Conservation (phyloP, 2,797 vertebrate species). For the Mus caroli region DNA sequence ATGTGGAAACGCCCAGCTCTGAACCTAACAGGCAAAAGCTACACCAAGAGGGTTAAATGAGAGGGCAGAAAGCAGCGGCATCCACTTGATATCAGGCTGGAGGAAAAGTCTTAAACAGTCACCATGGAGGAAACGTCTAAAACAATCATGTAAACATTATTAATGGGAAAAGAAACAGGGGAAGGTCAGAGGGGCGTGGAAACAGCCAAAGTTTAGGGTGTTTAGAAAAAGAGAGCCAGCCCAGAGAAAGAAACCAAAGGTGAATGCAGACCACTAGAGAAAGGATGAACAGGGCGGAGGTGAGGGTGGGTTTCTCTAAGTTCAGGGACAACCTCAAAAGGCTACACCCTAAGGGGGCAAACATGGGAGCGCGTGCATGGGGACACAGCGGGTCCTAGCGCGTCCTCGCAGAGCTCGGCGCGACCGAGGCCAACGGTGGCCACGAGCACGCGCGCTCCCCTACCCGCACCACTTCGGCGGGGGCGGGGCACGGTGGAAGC, state of each 20-base stretch:
- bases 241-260: neutral
- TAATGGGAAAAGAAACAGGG: neutral
- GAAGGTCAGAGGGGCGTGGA: neutral
- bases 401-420: neutral
- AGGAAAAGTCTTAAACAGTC: neutral
- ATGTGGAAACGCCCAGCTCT: neutral
- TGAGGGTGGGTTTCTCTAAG: neutral
- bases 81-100: neutral
- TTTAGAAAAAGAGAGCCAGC: neutral
- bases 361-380: no score
- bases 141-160: neutral
- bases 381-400: neutral
- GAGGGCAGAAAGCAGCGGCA: neutral
- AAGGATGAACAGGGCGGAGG: neutral
- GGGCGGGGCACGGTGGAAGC: slow-evolving; percentile 49
- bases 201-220: neutral
- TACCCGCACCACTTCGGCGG: neutral
- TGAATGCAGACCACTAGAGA: neutral
- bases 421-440: neutral
- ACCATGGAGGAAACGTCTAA: neutral
- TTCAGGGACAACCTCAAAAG: neutral
- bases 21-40: neutral
- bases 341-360: neutral
- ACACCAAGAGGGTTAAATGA: neutral
- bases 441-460: neutral